Evolutionary conservation across 2,888 invertebrate species (phyloP), one percentile per base, ranked within the genome.

Genomic region (Meliscaeva auricollis): DNA sequence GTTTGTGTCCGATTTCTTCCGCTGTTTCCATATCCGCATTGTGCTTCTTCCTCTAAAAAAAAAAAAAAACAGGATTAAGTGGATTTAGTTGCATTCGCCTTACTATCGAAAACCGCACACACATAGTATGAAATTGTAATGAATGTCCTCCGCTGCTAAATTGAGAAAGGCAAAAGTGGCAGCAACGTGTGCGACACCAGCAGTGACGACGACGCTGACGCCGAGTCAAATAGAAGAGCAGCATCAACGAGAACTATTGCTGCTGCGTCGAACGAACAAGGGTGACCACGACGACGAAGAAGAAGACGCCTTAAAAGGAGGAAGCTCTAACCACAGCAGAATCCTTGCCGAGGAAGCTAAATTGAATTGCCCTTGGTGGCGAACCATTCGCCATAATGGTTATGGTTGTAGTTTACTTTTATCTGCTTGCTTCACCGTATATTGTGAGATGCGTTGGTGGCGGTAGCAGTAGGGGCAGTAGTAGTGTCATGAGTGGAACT

Each of bases 341-440:
- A 56, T 72, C 44, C 50, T 70, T 69, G 64, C 70, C 64, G 69
- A 77, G 66, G 76, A 56, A 80, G 44, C 73, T 46, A 82, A 87
- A 87, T 87, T 87, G 82, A 87, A 82, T 87, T 87, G 80, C 69
- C 83, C 73, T 70, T 76, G 52, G 77, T 72, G 56, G 69, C 87
- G 82, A 88, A 81, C 77, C 60, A 68, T 79, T 85, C 87, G 88
- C 89, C 89, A 90, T 91, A 90, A 92, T 92, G 91, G 91, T 91
- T 89, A 91, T 92, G 91, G 90, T 91, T 90, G 90, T 91, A 90
- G 90, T 89, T 87, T 89, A 89, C 87, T 89, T 90, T 89, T 90
- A 90, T 89, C 89, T 87, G 84, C 87, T 87, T 72, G 81, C 88
- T 88, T 89, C 89, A 68, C 78, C 89, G 58, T 85, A 89, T 32